Evolutionary conservation across 1,140 invertebrate species (phyloP), one percentile per base, ranked within the genome.

Genomic region (Plutomurus gul): DNA sequence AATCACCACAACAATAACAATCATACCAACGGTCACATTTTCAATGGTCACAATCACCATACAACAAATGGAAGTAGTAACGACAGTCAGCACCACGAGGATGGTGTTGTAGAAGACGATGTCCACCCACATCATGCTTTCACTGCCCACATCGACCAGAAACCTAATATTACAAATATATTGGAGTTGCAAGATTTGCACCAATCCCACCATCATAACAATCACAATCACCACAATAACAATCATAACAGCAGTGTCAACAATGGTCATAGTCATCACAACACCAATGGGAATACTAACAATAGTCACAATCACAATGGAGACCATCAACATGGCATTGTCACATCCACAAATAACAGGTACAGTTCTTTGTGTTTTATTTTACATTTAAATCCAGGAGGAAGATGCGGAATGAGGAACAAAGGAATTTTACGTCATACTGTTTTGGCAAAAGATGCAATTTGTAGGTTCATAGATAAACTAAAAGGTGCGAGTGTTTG

Each of bases 81-180:
- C 10, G 7, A 22, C 16, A n/a, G 43, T 49, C 74, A 76, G n/a
- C 18, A 70, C 40, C n/a, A n/a, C n/a, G n/a, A n/a, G n/a, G 60
- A 39, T 6, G 36, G 39, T 13, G 16, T 7, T 43, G 18, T 39
- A 8, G 70, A 39, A 39, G 37, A 72, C 5, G 36, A 40, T 20
- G 11, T 37, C 40, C 70, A 65, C 36, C 16, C 56, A 33, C 76
- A 78, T 7, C 30, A 39, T 40, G 70, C 75, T 16, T 79, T n/a
- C n/a, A n/a, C n/a, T n/a, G n/a, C n/a, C n/a, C n/a, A 51, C 25
- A 27, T 79, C 16, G 78, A 79, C 7, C 78, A 79, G 27, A 79
- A 79, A 75, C 78, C 71, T n/a, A n/a, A n/a, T n/a, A n/a, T n/a
- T n/a, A n/a, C n/a, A n/a, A 60, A 46, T 20, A 22, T 78, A 6